Base-by-base conservation (phyloP, 2,113 vertebrate genomes). In the Gulo gulo region DNA sequence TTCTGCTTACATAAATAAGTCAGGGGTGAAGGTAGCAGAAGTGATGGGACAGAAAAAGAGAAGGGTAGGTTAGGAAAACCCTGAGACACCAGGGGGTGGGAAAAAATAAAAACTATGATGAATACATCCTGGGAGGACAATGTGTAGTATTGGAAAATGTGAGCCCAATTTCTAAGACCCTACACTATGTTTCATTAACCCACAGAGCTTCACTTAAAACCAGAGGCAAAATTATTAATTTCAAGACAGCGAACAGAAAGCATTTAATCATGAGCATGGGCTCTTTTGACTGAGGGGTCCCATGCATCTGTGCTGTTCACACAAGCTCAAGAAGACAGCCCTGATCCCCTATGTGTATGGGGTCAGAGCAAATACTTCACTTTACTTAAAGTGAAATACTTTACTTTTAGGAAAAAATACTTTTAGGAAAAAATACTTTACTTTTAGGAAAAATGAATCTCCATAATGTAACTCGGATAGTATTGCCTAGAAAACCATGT, bases 141-240 rank as follows among this genome's bases (percentile, higher is more conserved):
- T 0, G 4, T 21, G 21, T 85, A n/a, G 16, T 20, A 9, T 6
- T 39, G 11, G 10, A 80, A 65, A 16, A 12, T 81, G 7, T 67
- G 4, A 31, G 3, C 2, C 67, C 52, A 61, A 18, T 55, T 31
- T 3, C n/a, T 20, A 52, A 36, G 13, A 11, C 6, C 31, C 26
- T 78, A 18, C 10, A 5, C 0, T 15, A 34, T 21, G 0, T 4
- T 39, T 1, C 23, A 3, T 15, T 79, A 24, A 24, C 5, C 10
- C 1, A n/a, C 45, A 3, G 1, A 23, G 45, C 3, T 76, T 69
- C 57, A 39, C 47, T 42, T n/a, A 76, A 86, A 55, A 57, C 36
- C 29, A 69, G n/a, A 87, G 2, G 34, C 76, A 50, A 82, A 82
- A 71, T 42, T 93, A 61, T 69, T 20, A 69, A 34, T 47, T 93